Percentiles rank a stretch among this genome's conserved stretches.
Conservation (phyloP, 2,113 vertebrate genomes). For the Pleuronectes platessa region DNA sequence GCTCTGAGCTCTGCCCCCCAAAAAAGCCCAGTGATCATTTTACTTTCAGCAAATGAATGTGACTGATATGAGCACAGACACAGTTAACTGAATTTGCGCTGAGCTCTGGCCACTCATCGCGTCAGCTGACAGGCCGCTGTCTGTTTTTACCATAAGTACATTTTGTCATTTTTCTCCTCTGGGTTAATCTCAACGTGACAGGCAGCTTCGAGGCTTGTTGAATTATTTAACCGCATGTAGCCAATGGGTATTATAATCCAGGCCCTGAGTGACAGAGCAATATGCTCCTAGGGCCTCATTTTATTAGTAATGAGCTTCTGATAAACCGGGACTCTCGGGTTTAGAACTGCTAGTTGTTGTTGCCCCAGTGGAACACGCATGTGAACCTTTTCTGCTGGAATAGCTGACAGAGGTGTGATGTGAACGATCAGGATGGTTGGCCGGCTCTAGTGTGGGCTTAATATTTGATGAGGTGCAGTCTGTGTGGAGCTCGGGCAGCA, state of each 20-base stretch:
- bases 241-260: constrained; percentile 64
- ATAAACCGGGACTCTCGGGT: constrained; percentile 35
- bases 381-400: constrained; percentile 20
- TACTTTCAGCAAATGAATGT: constrained; percentile 27
- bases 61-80: constrained; percentile 22
- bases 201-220: constrained; percentile 55
- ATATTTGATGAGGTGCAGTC: constrained; percentile 68
- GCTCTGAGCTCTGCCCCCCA: constrained; percentile 7
- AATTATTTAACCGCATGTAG: constrained; percentile 72
- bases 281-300: constrained; percentile 60
- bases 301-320: constrained; percentile 61
- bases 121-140: constrained; percentile 32
- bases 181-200: constrained; percentile 54
- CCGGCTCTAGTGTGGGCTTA: constrained; percentile 51
- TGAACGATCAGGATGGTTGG: constrained; percentile 58
- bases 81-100: constrained; percentile 3
- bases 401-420: constrained; percentile 45
- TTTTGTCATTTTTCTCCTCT: constrained; percentile 33
- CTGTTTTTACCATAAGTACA: constrained; percentile 17
- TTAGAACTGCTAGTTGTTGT: constrained; percentile 22
- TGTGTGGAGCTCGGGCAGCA: constrained; percentile 12
- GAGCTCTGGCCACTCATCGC: constrained; percentile 23
- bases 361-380: not conserved
- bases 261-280: constrained; percentile 51
- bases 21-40: constrained; percentile 35